Conservation (phyloP, 2,888 invertebrate genomes). For the Dysmachus trigonus region DNA sequence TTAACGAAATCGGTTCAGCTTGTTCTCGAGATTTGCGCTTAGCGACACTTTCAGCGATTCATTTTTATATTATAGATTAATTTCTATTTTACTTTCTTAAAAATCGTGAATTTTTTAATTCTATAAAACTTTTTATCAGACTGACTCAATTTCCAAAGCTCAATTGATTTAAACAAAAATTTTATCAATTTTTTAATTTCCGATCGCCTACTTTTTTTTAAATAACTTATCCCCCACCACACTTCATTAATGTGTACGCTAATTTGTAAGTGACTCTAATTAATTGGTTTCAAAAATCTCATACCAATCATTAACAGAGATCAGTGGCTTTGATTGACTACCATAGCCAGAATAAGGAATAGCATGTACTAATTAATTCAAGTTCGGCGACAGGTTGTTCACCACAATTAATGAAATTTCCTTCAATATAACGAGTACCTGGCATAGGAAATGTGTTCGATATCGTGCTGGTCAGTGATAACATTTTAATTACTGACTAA, state of each 20-base stretch:
- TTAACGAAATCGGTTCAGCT: too few species aligned
- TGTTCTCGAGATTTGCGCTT: too few species aligned
- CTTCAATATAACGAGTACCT: slow-evolving; percentile 10
- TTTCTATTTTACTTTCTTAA: too few species aligned
- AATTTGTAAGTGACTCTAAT: neutral
- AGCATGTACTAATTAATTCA: neutral
- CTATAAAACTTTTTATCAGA: too few species aligned
- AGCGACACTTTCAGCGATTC: too few species aligned
- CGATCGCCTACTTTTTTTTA: too few species aligned
- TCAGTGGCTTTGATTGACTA: neutral
- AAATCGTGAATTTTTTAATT: too few species aligned
- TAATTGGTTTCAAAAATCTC: neutral
- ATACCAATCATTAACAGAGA: neutral
- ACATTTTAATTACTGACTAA: slow-evolving; percentile 43
- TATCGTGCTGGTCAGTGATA: slow-evolving; percentile 22
- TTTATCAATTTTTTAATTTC: too few species aligned
- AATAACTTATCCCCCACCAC: too few species aligned
- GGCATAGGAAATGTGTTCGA: slow-evolving; percentile 25
- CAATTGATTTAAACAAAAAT: too few species aligned
- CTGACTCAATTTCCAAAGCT: too few species aligned
- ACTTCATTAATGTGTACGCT: neutral
- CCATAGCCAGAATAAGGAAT: neutral
- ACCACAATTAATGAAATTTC: slow-evolving; percentile 19
- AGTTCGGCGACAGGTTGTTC: neutral
- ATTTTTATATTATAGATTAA: too few species aligned